A percentile compares a stretch with the other conserved stretches of the same genome.
Evolutionary conservation across 2,888 invertebrate genomes (phyloP).

Genomic region (Ypsolopha sequella): DNA sequence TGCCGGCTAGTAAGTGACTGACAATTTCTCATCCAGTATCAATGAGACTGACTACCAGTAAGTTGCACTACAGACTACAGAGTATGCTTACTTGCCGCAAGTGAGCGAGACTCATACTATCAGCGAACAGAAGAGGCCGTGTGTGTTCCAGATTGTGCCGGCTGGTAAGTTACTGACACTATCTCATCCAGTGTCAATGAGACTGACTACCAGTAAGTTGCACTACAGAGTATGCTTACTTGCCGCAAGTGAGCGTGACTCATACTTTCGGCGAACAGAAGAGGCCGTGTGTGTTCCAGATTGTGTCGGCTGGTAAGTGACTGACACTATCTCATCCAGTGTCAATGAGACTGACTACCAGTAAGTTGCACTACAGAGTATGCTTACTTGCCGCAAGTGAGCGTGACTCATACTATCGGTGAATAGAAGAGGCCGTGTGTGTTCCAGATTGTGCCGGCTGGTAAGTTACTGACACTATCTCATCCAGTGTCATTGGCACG

Average conservation of each 20-base stretch:
- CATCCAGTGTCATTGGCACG: constrained; percentile 46
- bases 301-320: no score
- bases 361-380: constrained; percentile 73
- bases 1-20: constrained; percentile 78
- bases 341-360: constrained; percentile 68
- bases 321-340: constrained; percentile 20
- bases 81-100: no score
- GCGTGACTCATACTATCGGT: constrained; percentile 86
- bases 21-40: constrained; percentile 26
- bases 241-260: no score
- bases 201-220: constrained; percentile 2
- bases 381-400: constrained; percentile 87
- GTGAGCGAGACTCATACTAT: constrained; percentile 86
- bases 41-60: constrained; percentile 74
- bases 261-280: no score
- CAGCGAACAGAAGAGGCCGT: constrained; percentile 85
- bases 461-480: constrained; percentile 44
- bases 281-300: no score
- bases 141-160: constrained; percentile 89
- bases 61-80: constrained; percentile 84
- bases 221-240: no score
- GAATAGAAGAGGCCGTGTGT: constrained; percentile 84
- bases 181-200: no score
- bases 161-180: constrained; percentile 71
- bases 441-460: constrained; percentile 69